Percentiles rank a stretch among this genome's conserved stretches.
phyloP scores from a whole-genome alignment of 2,113 vertebrate genomes.

The Sander lucioperca region DNA sequence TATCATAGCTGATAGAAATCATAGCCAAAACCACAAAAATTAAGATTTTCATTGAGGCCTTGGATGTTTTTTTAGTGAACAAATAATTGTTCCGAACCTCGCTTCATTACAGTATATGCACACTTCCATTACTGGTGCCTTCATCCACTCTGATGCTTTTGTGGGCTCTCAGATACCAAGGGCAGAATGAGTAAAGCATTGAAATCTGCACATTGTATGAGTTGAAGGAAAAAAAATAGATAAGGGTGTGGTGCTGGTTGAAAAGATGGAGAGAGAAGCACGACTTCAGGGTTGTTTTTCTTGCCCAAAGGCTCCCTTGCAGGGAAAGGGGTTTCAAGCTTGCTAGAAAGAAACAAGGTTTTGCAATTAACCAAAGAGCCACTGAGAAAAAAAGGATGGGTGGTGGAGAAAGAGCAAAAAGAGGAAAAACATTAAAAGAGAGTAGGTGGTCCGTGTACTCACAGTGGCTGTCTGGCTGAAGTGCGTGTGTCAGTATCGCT shows the following conservation, averaged over 20 bases:
- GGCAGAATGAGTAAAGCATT: conserved; percentile 50
- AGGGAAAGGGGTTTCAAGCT: conserved; percentile 54
- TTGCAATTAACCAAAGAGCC: conserved; percentile 78
- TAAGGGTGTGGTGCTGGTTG: conserved; percentile 38
- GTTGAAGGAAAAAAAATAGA: conserved; percentile 35
- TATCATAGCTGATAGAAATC: neutral
- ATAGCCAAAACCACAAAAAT: neutral
- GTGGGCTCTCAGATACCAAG: conserved; percentile 28
- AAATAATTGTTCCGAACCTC: conserved; percentile 3
- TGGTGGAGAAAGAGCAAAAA: conserved; percentile 7
- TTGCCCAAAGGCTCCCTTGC: conserved; percentile 55
- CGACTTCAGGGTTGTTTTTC: conserved; percentile 46
- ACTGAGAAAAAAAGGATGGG: conserved; percentile 26
- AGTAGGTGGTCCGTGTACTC: neutral
- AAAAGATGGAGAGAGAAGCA: conserved; percentile 39
- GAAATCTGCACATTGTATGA: conserved; percentile 43
- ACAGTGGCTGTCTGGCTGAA: conserved; percentile 20
- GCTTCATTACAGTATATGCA: neutral
- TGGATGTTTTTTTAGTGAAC: neutral
- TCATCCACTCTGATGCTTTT: conserved; percentile 24
- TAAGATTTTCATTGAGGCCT: neutral
- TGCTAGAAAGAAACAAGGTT: conserved; percentile 61
- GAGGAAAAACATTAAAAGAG: conserved; percentile 9
- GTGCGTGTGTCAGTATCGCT: conserved; percentile 10
- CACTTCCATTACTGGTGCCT: conserved; percentile 13